These are phyloP conservation scores for Mesoclemmys tuberculata DNA, from an alignment of 2,113 vertebrate species.

Conservation along the genomic window DNA sequence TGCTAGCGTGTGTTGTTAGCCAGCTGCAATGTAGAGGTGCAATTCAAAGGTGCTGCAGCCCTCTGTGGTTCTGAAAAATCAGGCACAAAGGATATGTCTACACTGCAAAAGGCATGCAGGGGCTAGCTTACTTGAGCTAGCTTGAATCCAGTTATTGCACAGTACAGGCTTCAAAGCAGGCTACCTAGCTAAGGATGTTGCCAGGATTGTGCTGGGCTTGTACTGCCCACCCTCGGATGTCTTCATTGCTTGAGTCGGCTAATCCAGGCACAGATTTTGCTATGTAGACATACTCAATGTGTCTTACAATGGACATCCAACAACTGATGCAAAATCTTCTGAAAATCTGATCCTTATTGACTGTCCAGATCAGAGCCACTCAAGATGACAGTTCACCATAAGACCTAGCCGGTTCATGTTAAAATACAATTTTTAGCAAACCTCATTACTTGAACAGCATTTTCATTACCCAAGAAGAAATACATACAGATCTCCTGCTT, in stretches of 20 bases:
- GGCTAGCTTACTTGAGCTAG: background rate
- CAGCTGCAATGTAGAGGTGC: background rate
- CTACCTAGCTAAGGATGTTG: background rate
- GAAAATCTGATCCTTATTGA: background rate
- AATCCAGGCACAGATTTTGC: background rate
- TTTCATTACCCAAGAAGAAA: conserved; percentile 18
- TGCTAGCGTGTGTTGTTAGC: background rate
- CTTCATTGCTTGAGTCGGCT: background rate
- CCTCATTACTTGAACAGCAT: background rate
- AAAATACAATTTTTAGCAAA: background rate
- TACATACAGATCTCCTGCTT: conserved; percentile 32
- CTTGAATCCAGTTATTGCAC: background rate
- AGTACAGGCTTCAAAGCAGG: background rate
- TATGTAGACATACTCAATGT: background rate
- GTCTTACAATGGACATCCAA: background rate
- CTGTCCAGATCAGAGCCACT: background rate
- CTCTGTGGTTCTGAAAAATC: background rate
- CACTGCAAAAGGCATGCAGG: background rate
- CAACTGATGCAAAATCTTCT: background rate
- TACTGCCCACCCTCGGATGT: background rate
- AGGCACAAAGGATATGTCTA: background rate
- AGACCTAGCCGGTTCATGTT: conserved; percentile 2
- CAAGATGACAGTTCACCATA: conserved; percentile 9
- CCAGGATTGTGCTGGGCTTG: background rate
- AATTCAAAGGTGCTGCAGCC: background rate